These are phyloP conservation scores for Neogobius melanostomus DNA, from an alignment of 2,113 vertebrate species.

Conservation along the genomic window DNA sequence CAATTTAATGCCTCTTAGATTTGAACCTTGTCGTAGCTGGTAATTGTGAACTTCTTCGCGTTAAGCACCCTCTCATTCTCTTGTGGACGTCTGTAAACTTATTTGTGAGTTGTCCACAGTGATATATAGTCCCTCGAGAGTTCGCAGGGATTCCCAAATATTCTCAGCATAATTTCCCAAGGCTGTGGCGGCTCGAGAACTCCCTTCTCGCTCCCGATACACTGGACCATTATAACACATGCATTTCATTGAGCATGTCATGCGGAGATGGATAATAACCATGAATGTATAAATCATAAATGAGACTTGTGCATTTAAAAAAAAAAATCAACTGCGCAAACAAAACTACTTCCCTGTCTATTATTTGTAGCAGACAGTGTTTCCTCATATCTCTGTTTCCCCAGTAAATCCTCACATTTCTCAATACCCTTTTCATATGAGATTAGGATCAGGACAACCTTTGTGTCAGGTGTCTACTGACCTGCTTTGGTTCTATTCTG, in stretches of 20 bases:
- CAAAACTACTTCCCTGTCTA: too few relatives aligned
- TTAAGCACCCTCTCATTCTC: neutral
- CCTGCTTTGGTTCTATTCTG: neutral
- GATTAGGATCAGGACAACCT: neutral
- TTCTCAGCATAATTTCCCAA: neutral
- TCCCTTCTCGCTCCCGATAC: neutral
- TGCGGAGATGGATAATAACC: neutral
- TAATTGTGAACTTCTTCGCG: too few relatives aligned
- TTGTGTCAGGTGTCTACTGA: neutral
- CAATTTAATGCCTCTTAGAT: too few relatives aligned
- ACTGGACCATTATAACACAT: neutral
- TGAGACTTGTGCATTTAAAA: neutral
- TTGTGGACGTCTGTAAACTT: neutral
- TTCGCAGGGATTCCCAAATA: neutral
- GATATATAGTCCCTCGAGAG: neutral
- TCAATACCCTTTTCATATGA: neutral
- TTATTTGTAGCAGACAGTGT: too few relatives aligned
- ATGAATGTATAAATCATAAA: neutral
- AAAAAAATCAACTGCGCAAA: too few relatives aligned
- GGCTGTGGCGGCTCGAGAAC: neutral
- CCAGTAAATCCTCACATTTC: neutral
- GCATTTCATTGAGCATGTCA: neutral
- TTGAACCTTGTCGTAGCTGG: too few relatives aligned
- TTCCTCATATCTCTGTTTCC: neutral
- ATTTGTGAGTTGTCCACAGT: neutral